Evolutionary conservation across 2,888 invertebrate species (phyloP), one percentile per base, ranked within the genome.

Genomic region (Scaptomyza flava): DNA sequence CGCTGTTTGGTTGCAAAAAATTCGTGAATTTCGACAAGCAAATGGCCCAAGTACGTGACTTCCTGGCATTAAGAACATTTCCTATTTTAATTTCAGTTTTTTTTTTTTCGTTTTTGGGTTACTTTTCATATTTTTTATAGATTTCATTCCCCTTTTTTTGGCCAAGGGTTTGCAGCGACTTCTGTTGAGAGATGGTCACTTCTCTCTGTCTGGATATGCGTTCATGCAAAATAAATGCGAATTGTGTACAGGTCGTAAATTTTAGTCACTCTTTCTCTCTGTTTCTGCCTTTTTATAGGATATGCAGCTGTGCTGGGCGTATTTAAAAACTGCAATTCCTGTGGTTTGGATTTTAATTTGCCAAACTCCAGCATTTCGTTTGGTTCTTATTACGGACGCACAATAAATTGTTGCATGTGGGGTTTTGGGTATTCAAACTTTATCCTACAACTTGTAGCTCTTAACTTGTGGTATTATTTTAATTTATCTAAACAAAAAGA

Each of bases 81-180:
- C 70, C 73, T 74, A 68, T 77, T 77, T 77, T 77, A 77, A 77
- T 72, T 73, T 61, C 14, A 1, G 50, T 46, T 54, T 41, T 43
- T 58, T 48, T 45, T 51, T 23, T 23, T 20, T 34, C 14, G 23
- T 48, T 20, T 50, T 34, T 34, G 8, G 23, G 12, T 70, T 33
- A 23, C 51, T 31, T 34, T 64, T 70, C 46, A 72, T 51, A 65
- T 60, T 72, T 54, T 64, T 48, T 56, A 73, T 72, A 72, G 73
- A 65, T 65, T 57, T 46, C 45, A 38, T 59, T 67, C 48, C 45
- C 47, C 17, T 60, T 69, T 41, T 7, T 6, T n/a, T 47, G 7
- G 9, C 38, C 11, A 4, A 6, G 46, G 33, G 50, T 2, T 3
- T 6, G 38, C 6, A 7, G 11, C 5, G 12, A 6, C n/a, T 36